phyloP scores from a whole-genome alignment of 2,797 vertebrate species.

The Sebastes ruberrimus region DNA sequence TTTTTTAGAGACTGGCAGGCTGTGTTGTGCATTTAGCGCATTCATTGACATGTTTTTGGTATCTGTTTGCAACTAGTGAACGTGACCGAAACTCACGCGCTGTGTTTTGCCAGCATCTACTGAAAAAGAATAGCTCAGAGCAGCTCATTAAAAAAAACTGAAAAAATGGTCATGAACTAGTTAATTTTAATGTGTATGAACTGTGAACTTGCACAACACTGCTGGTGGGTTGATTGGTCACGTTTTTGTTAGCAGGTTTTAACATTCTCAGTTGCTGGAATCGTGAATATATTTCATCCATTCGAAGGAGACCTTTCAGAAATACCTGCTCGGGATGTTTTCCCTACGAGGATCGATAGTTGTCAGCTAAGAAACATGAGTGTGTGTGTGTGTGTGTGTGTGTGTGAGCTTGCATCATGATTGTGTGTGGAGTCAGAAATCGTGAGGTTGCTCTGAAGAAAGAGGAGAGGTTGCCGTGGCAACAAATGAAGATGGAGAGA shows the following conservation, averaged over 20 bases:
- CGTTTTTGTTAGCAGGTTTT: neutral
- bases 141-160: too few relatives aligned
- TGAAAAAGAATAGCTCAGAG: too few relatives aligned
- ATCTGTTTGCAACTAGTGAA: too few relatives aligned
- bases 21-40: too few relatives aligned
- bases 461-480: constrained; percentile 43
- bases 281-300: neutral
- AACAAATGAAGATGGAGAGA: constrained; percentile 46
- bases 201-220: too few relatives aligned
- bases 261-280: neutral
- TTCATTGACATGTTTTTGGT: too few relatives aligned
- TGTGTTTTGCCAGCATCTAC: too few relatives aligned
- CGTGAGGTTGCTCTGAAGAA: constrained; percentile 1
- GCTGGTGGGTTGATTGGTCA: too few relatives aligned
- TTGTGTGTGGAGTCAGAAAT: neutral
- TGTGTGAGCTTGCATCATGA: constrained; percentile 1
- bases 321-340: constrained; percentile 8
- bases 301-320: constrained; percentile 14
- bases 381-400: too few relatives aligned
- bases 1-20: neutral
- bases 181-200: too few relatives aligned
- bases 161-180: too few relatives aligned
- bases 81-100: too few relatives aligned
- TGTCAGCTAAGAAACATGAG: neutral
- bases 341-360: neutral